Evolutionary conservation across 2,113 vertebrate genomes (phyloP).

Genomic region (Seriola aureovittata): DNA sequence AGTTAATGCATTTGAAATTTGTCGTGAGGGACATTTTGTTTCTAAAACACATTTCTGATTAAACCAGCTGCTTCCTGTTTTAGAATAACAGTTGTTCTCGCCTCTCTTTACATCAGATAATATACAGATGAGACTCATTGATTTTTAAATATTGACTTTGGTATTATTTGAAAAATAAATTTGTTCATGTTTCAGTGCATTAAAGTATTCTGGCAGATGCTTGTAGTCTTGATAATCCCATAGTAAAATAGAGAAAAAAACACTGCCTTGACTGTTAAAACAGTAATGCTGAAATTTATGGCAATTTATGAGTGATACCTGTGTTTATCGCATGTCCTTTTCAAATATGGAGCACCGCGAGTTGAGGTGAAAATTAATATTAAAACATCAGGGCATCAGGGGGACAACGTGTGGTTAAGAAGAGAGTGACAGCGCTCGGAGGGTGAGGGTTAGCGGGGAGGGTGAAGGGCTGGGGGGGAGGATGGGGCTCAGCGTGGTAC

Average conservation of each 20-base stretch:
- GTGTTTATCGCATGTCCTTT: background rate
- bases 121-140: background rate
- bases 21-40: no score
- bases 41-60: no score
- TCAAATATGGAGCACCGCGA: background rate
- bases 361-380: conserved; percentile 8
- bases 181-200: no score
- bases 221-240: background rate
- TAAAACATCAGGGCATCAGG: background rate
- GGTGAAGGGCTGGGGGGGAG: conserved; percentile 49
- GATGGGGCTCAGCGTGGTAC: conserved; percentile 61
- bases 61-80: no score
- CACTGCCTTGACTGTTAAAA: no score
- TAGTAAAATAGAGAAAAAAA: background rate
- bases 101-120: background rate
- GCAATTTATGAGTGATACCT: background rate
- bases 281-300: background rate
- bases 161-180: no score
- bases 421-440: conserved; percentile 6
- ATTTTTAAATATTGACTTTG: no score
- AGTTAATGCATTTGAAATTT: no score
- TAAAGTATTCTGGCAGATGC: no score
- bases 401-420: conserved; percentile 1
- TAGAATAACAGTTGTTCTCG: no score
- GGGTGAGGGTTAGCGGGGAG: conserved; percentile 35